Evolutionary conservation across 2,797 vertebrate genomes (phyloP).

Genomic region (Geotrypetes seraphini): DNA sequence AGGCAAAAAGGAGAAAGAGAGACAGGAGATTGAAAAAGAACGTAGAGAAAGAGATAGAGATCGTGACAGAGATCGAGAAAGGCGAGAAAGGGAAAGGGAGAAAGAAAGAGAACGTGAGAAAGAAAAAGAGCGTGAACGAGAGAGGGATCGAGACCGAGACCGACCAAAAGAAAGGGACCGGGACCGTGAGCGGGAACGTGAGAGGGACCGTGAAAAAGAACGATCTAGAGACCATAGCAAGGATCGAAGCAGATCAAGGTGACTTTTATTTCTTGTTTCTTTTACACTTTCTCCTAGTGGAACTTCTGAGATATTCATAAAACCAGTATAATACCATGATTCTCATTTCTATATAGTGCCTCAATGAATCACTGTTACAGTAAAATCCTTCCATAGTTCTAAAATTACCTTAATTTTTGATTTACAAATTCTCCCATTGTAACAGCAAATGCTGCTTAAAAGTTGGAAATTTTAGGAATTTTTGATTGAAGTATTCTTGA

Average conservation of each 20-base stretch:
- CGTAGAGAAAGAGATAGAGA: conserved; percentile 78
- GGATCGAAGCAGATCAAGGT: conserved; percentile 85
- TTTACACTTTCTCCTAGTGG: no score
- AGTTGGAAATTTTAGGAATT: no score
- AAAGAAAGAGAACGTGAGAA: conserved; percentile 64
- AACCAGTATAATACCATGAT: no score
- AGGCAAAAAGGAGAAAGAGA: conserved; percentile 82
- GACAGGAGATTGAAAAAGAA: conserved; percentile 85
- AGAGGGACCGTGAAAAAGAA: conserved; percentile 74
- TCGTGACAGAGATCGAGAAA: conserved; percentile 68
- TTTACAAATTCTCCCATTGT: no score
- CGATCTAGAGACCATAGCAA: conserved; percentile 75
- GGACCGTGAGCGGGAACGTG: conserved; percentile 74
- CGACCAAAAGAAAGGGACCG: conserved; percentile 88
- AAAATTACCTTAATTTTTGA: no score
- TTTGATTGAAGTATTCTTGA: no score
- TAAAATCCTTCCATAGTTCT: no score
- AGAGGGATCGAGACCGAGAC: conserved; percentile 85
- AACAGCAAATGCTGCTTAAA: no score
- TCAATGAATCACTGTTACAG: no score
- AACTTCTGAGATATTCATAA: no score
- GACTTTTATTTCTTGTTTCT: no score
- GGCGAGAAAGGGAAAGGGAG: conserved; percentile 70
- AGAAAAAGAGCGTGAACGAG: conserved; percentile 80
- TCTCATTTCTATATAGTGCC: no score